Evolutionary conservation across 2,888 invertebrate species (phyloP), one percentile per base, ranked within the genome.

Genomic region (Leucophora obtusa): DNA sequence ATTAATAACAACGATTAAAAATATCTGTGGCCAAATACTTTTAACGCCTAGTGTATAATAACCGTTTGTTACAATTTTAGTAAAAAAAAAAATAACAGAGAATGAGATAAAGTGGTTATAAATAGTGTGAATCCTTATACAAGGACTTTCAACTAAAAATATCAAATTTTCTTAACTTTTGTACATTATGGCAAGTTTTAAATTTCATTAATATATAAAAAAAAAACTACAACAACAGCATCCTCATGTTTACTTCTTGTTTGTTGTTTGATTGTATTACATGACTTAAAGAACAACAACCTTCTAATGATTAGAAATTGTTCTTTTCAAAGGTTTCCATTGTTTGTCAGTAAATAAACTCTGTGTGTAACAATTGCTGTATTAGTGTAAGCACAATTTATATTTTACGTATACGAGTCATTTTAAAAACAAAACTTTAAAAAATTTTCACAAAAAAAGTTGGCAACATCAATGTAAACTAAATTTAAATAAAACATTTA

Each of bases 271-370:
- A 28, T n/a, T 50, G 17, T 51, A 28, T 28, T 28, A 28, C 10
- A 35, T 35, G 53, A 10, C 15, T 51, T 63, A 33, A 33, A 17
- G 50, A n/a, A 51, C 5, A 1, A 17, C 28, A 70, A 79, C 70
- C 50, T 79, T 70, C 14, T 33, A 70, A 65, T 70, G 38, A 74
- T 74, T 79, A 54, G 51, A 70, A 54, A 51, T 63, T 14, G 43
- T 43, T n/a, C 50, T 35, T 74, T 38, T n/a, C 10, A 65, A 35
- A 47, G 65, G 54, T 21, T 79, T 78, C 66, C 62, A 35, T 58
- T 58, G 43, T 65, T 65, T 54, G 28, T 62, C 21, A 17, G 21
- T 24, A 62, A 62, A 62, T 47, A 62, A 62, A 62, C 14, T 62
- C n/a, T 62, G n/a, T 62, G 14, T 10, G 0, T 9, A 47, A 62